Conservation (phyloP, 1,140 invertebrate species). For the Euura saliciscinereae region DNA sequence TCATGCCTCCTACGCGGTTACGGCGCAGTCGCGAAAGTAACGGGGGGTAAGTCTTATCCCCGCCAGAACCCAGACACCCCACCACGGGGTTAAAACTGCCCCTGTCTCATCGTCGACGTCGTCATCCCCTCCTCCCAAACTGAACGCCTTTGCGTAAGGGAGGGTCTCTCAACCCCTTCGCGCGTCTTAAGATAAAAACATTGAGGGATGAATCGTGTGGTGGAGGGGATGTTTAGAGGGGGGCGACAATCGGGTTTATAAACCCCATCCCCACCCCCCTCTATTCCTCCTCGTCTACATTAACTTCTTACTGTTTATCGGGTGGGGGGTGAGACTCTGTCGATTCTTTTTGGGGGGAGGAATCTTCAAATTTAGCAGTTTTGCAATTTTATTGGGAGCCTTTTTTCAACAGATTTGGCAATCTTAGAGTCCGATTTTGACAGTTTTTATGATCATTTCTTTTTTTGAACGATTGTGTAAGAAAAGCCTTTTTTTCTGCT, state of each 20-base stretch:
- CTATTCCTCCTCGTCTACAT: slow-evolving; percentile 9
- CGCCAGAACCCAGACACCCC: slow-evolving; percentile 31
- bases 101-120: slow-evolving; percentile 12
- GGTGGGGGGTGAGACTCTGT: slow-evolving; percentile 12
- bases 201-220: slow-evolving; percentile 1
- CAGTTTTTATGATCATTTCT: neutral
- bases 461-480: neutral
- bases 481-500: neutral
- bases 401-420: slow-evolving; percentile 18
- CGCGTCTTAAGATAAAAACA: slow-evolving; percentile 58
- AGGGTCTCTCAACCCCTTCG: slow-evolving; percentile 2
- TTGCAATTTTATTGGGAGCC: slow-evolving; percentile 17
- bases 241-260: slow-evolving; percentile 52
- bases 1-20: slow-evolving; percentile 55
- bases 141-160: slow-evolving; percentile 26
- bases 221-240: neutral
- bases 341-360: slow-evolving; percentile 39
- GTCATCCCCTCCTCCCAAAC: slow-evolving; percentile 21
- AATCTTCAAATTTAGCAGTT: slow-evolving; percentile 37
- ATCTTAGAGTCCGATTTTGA: slow-evolving; percentile 40
- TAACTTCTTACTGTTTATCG: slow-evolving; percentile 8
- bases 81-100: slow-evolving; percentile 32
- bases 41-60: slow-evolving; percentile 59
- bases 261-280: slow-evolving; percentile 35
- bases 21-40: slow-evolving; percentile 49